Base-by-base conservation (phyloP, 1,140 invertebrate species). In the Pogonomyrmex barbatus region DNA sequence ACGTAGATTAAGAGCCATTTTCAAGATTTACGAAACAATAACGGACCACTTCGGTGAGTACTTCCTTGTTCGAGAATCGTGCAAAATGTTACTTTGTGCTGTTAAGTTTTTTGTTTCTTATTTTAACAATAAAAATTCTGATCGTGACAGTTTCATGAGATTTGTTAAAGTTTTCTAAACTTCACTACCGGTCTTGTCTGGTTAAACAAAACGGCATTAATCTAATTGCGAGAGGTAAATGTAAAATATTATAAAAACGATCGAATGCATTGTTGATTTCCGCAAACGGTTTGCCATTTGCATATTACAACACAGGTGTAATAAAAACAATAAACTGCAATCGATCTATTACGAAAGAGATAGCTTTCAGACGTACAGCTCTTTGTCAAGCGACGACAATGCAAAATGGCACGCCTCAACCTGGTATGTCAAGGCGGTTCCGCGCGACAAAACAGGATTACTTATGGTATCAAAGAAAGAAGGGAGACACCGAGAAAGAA, bases 341-440 rank as follows among this genome's bases (percentile, higher is more conserved):
- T 52, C 17, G n/a, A n/a, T 78, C n/a, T 76, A 33, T 88, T 87
- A 65, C 62, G 77, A 87, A 70, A 88, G 54, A 42, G 56, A 10
- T 60, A 68, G 68, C 2, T 56, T 24, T 24, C 50, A 56, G 42
- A 83, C 30, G 67, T 77, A 65, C n/a, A 30, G 63, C 65, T 77
- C 71, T 79, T 85, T 75, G 70, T 89, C 52, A 39, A 58, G 36
- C 67, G 70, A 85, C 63, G 70, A 91, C 90, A 89, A 89, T 88
- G 86, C 81, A 71, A 86, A 90, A 86, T 86, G 86, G 14, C 90
- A 87, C 91, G 73, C 90, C 91, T 89, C 52, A 71, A 60, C 60
- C 73, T 79, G 88, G 88, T 88, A 91, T 91, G 76, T 70, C 81
- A 88, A 91, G 88, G 85, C 70, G 62, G 33, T 65, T 68, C 39